Evolutionary conservation across 2,797 vertebrate genomes (phyloP), one percentile per base, ranked within the genome.

Genomic region (Nyctalus aviator): DNA sequence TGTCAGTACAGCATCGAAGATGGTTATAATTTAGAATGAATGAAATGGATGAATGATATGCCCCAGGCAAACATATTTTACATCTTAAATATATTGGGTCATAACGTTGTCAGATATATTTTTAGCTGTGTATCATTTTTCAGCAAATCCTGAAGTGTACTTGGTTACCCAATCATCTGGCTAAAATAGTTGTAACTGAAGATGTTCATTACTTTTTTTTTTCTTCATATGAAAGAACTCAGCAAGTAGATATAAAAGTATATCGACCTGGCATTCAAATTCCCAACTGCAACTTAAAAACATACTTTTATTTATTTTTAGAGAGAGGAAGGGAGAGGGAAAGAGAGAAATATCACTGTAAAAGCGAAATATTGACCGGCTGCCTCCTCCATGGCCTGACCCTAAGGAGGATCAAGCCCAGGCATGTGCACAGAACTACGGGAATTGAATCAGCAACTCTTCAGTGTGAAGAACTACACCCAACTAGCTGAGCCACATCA

Each of bases 121-220:
- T 97, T 86, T 76, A 79, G n/a, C 11, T 82, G 5, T 88, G 20
- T 83, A 64, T 79, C n/a, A 44, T 94, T 95, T 96, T 93, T 32
- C 59, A 83, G 48, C 71, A 95, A 73, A 93, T 83, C 44, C 93
- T 30, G 75, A 92, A 62, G 35, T 94, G 48, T 82, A 72, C 41
- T 90, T 94, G 93, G n/a, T 77, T 72, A 89, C 66, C 13, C 27
- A 96, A 75, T 88, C 30, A 84, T 75, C 64, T 88, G 27, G 27
- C 57, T 90, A 91, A 96, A 96, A 93, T 94, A 92, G 44, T 91
- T 93, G 75, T 37, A 88, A 85, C n/a, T 37, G 46, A 94, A 86
- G n/a, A 75, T 93, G 92, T 96, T 90, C 48, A 94, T 95, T 64
- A 87, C 53, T 55, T 59, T 91, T 95, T 53, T 91, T 94, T 82